Evolutionary conservation across 2,888 invertebrate species (phyloP).

Genomic region (Rotaria socialis): DNA sequence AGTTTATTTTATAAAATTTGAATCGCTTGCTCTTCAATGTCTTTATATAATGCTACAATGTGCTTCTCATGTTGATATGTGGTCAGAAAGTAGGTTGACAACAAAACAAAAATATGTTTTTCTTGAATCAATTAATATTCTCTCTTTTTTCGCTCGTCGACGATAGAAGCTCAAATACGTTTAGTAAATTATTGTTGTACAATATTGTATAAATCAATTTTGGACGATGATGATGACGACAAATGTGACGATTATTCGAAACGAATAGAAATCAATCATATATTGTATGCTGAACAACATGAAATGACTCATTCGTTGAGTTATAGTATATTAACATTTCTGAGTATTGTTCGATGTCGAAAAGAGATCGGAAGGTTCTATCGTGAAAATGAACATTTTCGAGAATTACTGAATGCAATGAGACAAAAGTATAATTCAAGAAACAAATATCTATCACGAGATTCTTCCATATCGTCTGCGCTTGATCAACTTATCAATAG

Average conservation of each 20-base stretch:
- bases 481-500: constrained; percentile 37
- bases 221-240: background rate
- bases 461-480: constrained; percentile 40
- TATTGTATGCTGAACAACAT: constrained; percentile 42
- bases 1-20: constrained; percentile 45
- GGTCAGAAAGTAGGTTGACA: constrained; percentile 37
- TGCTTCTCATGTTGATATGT: constrained; percentile 32
- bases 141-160: too few relatives aligned
- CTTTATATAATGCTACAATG: constrained; percentile 39
- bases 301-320: constrained; percentile 38
- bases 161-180: constrained; percentile 37
- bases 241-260: background rate
- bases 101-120: too few relatives aligned
- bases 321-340: constrained; percentile 40
- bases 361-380: constrained; percentile 42
- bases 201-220: constrained; percentile 38
- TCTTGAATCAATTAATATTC: too few relatives aligned
- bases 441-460: background rate
- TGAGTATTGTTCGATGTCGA: constrained; percentile 37
- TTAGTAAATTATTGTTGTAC: constrained; percentile 44
- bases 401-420: constrained; percentile 38
- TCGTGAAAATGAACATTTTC: constrained; percentile 42
- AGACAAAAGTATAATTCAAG: constrained; percentile 40
- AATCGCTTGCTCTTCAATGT: constrained; percentile 40
- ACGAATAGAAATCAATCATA: constrained; percentile 36